phyloP scores from a whole-genome alignment of 2,113 vertebrate species.

The Crotophaga sulcirostris region DNA sequence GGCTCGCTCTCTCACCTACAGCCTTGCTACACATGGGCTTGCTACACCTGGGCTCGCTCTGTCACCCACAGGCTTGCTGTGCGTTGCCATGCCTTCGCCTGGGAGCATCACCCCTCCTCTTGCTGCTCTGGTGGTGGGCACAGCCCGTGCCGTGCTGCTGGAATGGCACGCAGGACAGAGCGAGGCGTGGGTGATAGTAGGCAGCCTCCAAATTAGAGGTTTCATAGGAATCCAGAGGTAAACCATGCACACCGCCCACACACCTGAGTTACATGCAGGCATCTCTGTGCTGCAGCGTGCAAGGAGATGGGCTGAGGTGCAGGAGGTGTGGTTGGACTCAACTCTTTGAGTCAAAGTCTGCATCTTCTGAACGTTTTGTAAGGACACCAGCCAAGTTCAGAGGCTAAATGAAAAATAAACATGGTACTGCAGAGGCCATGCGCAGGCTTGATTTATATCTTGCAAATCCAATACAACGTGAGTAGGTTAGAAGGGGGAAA shows the following conservation, averaged over 20 bases:
- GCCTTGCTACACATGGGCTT: no score
- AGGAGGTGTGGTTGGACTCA: not conserved
- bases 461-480: fast-evolving
- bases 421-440: fast-evolving
- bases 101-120: not conserved
- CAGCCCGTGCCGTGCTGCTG: not conserved
- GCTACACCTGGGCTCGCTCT: not conserved
- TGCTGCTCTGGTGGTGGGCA: not conserved
- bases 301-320: fast-evolving
- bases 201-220: not conserved
- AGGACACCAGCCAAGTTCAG: not conserved
- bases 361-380: not conserved
- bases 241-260: fast-evolving
- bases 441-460: not conserved
- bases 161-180: fast-evolving
- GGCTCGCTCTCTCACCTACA: no score
- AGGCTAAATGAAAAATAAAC: not conserved
- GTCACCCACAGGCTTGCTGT: fast-evolving
- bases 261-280: fast-evolving
- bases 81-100: not conserved
- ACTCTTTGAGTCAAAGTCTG: not conserved
- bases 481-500: not conserved
- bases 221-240: not conserved
- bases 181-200: fast-evolving
- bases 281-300: fast-evolving